phyloP scores from a whole-genome alignment of 2,888 invertebrate genomes.

The Shargacucullia verbasci region DNA sequence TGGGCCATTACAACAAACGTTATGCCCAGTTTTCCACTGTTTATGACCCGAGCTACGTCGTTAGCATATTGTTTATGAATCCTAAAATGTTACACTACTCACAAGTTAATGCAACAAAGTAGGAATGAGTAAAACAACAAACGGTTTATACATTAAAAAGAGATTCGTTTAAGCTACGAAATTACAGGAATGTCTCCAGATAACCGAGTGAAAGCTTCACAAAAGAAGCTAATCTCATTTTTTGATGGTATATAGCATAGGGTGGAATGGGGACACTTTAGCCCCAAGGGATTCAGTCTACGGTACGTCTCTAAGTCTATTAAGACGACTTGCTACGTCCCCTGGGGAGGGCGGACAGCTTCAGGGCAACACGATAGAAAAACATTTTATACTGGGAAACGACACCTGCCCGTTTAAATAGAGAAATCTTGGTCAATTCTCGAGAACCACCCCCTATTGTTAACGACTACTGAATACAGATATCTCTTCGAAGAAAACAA shows the following conservation, averaged over 20 bases:
- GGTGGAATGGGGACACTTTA: slow-evolving; percentile 73
- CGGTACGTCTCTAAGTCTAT: slow-evolving; percentile 85
- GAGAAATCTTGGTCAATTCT: slow-evolving; percentile 69
- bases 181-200: slow-evolving; percentile 58
- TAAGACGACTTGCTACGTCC: slow-evolving; percentile 82
- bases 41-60: slow-evolving; percentile 68
- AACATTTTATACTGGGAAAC: slow-evolving; percentile 81
- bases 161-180: slow-evolving; percentile 55
- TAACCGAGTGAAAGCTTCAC: slow-evolving; percentile 70
- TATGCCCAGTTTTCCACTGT: slow-evolving; percentile 64
- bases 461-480: slow-evolving; percentile 59
- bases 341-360: slow-evolving; percentile 71
- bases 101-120: slow-evolving; percentile 67
- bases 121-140: slow-evolving; percentile 54
- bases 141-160: slow-evolving; percentile 52
- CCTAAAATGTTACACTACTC: slow-evolving; percentile 66
- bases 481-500: slow-evolving; percentile 62
- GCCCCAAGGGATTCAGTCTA: slow-evolving; percentile 79
- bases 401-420: slow-evolving; percentile 78
- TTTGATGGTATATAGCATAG: slow-evolving; percentile 66
- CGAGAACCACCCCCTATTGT: slow-evolving; percentile 53
- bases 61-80: slow-evolving; percentile 77
- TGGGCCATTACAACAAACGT: slow-evolving; percentile 61
- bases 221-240: slow-evolving; percentile 82
- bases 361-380: slow-evolving; percentile 76